These are phyloP conservation scores for Drosophila stalkeri DNA, from an alignment of 2,888 invertebrate genomes.

Conservation along the genomic window DNA sequence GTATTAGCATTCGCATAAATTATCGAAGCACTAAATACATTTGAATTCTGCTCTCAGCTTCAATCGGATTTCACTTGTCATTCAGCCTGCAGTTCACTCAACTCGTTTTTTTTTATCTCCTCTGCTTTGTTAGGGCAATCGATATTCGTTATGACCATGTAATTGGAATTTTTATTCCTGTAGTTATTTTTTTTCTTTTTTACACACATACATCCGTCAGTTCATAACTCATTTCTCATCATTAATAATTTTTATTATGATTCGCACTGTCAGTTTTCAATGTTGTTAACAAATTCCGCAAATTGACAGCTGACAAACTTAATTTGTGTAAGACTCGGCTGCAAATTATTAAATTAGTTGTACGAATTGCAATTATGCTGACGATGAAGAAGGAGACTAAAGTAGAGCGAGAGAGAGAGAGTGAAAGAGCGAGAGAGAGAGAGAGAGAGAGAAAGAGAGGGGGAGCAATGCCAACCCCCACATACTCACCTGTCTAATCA, in stretches of 20 bases:
- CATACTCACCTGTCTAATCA: slow-evolving; percentile 25
- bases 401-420: neutral
- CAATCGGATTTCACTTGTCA: neutral
- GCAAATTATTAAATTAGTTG: slow-evolving; percentile 77
- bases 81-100: neutral
- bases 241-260: slow-evolving; percentile 83
- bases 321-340: slow-evolving; percentile 72
- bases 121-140: slow-evolving; percentile 20
- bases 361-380: slow-evolving; percentile 72
- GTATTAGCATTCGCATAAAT: slow-evolving; percentile 1
- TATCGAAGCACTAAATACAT: neutral
- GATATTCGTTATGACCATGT: slow-evolving; percentile 7
- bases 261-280: slow-evolving; percentile 82
- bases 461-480: neutral
- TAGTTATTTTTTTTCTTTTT: slow-evolving; percentile 8
- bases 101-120: neutral
- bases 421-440: neutral
- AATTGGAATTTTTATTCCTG: neutral
- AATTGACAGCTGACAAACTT: slow-evolving; percentile 83
- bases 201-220: slow-evolving; percentile 30
- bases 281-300: slow-evolving; percentile 84
- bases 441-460: neutral
- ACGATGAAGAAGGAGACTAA: neutral
- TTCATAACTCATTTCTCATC: slow-evolving; percentile 82
- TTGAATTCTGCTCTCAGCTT: neutral